A percentile compares a stretch with the other conserved stretches of the same genome.
Evolutionary conservation across 1,140 invertebrate genomes (phyloP).

Genomic region (Caenorhabditis latens): DNA sequence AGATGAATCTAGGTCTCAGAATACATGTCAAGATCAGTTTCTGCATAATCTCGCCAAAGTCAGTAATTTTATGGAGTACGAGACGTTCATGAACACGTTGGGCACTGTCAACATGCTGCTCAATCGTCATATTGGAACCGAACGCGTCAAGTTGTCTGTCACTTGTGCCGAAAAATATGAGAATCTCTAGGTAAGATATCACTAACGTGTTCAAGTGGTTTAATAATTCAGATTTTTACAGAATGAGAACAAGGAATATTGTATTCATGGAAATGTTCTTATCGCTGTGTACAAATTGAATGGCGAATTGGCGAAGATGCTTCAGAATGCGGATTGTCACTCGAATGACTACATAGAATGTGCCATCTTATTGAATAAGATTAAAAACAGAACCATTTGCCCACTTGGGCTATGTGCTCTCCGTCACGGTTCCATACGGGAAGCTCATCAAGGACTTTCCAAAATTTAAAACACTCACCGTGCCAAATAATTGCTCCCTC

Average conservation of each 20-base stretch:
- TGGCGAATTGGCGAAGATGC: conserved; percentile 95
- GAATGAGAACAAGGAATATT: conserved; percentile 76
- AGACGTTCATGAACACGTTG: conserved; percentile 88
- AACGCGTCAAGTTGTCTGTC: conserved; percentile 84
- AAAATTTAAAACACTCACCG: conserved; percentile 98
- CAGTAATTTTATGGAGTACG: conserved; percentile 95
- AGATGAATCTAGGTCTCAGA: conserved; percentile 88
- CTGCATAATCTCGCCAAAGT: conserved; percentile 94
- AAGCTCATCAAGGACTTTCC: conserved; percentile 95
- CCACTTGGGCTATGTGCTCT: conserved; percentile 98
- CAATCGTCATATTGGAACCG: conserved; percentile 79
- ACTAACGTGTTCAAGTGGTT: no score
- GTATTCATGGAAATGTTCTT: conserved; percentile 83
- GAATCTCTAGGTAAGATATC: conserved; percentile 83
- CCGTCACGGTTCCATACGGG: conserved; percentile 95
- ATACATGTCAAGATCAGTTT: conserved; percentile 92
- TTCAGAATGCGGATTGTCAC: conserved; percentile 95
- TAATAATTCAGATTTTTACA: conserved; percentile 58
- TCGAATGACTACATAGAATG: no score
- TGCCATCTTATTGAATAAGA: no score
- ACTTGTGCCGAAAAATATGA: conserved; percentile 91
- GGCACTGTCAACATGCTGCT: conserved; percentile 79
- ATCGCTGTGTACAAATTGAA: conserved; percentile 80
- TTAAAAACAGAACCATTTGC: no score
- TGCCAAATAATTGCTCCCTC: conserved; percentile 94